Conservation (phyloP, 2,888 invertebrate species). For the Cataglyphis livida region DNA sequence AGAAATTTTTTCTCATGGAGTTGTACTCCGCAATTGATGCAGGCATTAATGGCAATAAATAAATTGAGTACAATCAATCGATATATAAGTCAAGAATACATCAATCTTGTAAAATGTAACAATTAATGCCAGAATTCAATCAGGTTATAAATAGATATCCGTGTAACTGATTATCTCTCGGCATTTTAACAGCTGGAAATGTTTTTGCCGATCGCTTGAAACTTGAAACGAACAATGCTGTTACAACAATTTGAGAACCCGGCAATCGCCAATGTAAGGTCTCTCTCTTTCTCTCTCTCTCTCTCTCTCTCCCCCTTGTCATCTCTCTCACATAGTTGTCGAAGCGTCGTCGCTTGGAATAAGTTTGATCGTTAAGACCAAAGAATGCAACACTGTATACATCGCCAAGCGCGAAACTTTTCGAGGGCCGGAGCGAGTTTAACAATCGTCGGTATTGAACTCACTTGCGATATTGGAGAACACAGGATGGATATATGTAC, state of each 20-base stretch:
- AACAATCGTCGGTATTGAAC: constrained; percentile 57
- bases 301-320: neutral
- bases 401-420: constrained; percentile 56
- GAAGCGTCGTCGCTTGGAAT: constrained; percentile 28
- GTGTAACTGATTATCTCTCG: neutral
- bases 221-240: neutral
- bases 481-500: neutral
- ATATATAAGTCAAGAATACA: neutral
- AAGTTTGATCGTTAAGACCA: constrained; percentile 64
- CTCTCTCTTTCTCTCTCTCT: neutral
- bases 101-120: neutral
- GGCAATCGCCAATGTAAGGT: constrained; percentile 30
- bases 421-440: constrained; percentile 57
- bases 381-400: constrained; percentile 58
- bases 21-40: neutral
- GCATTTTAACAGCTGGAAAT: neutral
- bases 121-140: too few species aligned
- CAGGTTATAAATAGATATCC: neutral
- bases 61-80: neutral
- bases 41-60: neutral
- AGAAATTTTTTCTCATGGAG: neutral
- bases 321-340: constrained; percentile 49
- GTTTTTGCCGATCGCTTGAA: neutral
- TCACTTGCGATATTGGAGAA: constrained; percentile 30
- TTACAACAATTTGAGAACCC: constrained; percentile 33